Conservation (phyloP, 1,140 invertebrate genomes). For the Zaprionus camerounensis region DNA sequence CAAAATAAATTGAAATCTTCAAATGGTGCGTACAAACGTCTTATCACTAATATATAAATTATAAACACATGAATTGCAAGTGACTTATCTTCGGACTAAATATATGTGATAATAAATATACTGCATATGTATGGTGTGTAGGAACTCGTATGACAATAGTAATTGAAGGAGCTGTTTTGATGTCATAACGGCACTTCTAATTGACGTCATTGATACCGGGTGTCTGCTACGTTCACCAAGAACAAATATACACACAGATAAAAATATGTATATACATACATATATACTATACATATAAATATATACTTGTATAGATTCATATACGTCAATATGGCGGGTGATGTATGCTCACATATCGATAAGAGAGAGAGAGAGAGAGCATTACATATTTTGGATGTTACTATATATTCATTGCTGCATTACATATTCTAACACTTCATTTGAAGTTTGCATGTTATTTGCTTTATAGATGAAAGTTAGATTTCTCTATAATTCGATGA, state of each 20-base stretch:
- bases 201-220: conserved; percentile 64
- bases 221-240: conserved; percentile 10
- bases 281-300: neutral
- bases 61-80: conserved; percentile 20
- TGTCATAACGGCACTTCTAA: conserved; percentile 58
- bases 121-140: neutral
- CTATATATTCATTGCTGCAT: too few relatives aligned
- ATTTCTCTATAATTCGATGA: too few relatives aligned
- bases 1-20: conserved; percentile 44
- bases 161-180: conserved; percentile 47
- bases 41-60: conserved; percentile 76
- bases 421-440: too few relatives aligned
- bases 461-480: too few relatives aligned
- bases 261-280: neutral
- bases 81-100: conserved; percentile 26
- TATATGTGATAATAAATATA: conserved; percentile 1
- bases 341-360: too few relatives aligned
- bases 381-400: too few relatives aligned
- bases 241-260: conserved; percentile 1
- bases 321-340: conserved; percentile 4
- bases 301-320: neutral
- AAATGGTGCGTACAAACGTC: conserved; percentile 36
- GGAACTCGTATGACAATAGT: conserved; percentile 44
- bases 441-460: too few relatives aligned
- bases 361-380: too few relatives aligned